These are phyloP conservation scores for Thunnus thynnus DNA, from an alignment of 2,113 vertebrate species.

Conservation along the genomic window DNA sequence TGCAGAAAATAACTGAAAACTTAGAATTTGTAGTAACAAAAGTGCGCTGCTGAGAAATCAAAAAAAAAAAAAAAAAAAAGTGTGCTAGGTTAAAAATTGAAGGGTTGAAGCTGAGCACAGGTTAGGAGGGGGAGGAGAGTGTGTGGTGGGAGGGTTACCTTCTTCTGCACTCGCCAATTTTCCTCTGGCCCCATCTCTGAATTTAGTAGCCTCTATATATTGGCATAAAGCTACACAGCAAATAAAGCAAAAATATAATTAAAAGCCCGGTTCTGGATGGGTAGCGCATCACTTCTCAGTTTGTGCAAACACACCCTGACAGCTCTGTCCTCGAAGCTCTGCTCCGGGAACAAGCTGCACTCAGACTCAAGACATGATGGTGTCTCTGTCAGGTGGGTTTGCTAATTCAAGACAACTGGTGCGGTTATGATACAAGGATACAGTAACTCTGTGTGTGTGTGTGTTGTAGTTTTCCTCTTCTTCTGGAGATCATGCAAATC, in stretches of 20 bases:
- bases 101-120: slow-evolving; percentile 85
- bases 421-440: slow-evolving; percentile 19
- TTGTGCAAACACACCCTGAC: slow-evolving; percentile 38
- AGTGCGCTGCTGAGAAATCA: slow-evolving; percentile 60
- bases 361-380: slow-evolving; percentile 11
- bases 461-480: slow-evolving; percentile 22
- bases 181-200: slow-evolving; percentile 94
- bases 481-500: slow-evolving; percentile 34
- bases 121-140: slow-evolving; percentile 77
- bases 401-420: slow-evolving; percentile 36
- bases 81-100: slow-evolving; percentile 82
- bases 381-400: slow-evolving; percentile 36
- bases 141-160: slow-evolving; percentile 91
- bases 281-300: slow-evolving; percentile 76
- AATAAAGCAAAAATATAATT: slow-evolving; percentile 93
- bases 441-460: background rate
- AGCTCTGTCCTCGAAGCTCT: slow-evolving; percentile 24
- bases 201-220: slow-evolving; percentile 99
- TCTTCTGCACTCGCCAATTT: slow-evolving; percentile 92
- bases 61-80: slow-evolving; percentile 42
- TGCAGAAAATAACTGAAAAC: slow-evolving; percentile 76
- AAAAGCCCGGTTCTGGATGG: slow-evolving; percentile 79
- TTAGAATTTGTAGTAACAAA: slow-evolving; percentile 56
- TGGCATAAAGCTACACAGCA: slow-evolving; percentile 99
- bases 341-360: slow-evolving; percentile 31